Conservation (phyloP, 2,113 vertebrate species). For the Myiopsitta monachus region DNA sequence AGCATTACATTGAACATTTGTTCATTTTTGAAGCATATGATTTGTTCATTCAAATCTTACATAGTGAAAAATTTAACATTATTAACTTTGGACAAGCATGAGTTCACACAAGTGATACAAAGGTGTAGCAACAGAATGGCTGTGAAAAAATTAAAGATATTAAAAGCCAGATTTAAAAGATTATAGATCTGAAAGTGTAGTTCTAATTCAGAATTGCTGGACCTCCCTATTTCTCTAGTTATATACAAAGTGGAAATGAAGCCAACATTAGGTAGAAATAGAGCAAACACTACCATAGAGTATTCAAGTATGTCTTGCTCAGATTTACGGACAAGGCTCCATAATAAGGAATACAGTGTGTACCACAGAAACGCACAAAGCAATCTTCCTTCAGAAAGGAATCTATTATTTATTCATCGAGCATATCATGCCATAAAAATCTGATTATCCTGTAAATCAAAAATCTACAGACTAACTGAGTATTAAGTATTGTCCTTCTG, state of each 20-base stretch:
- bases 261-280: not conserved
- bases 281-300: not conserved
- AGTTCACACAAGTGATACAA: slow-evolving; percentile 13
- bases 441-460: not conserved
- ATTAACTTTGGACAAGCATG: not conserved
- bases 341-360: not conserved
- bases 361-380: slow-evolving; percentile 5
- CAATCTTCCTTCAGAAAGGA: not conserved
- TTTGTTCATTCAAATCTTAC: not conserved
- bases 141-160: not conserved
- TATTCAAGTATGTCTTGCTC: not conserved
- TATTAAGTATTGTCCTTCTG: not conserved
- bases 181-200: not conserved
- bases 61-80: not conserved
- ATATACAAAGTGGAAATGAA: not conserved
- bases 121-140: not conserved
- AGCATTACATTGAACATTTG: not conserved
- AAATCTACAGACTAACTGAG: not conserved
- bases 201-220: not conserved
- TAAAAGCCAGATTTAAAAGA: not conserved
- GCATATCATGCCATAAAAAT: not conserved
- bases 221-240: not conserved
- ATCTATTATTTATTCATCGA: slow-evolving; percentile 17
- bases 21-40: not conserved
- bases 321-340: slow-evolving; percentile 4